Base-by-base conservation (phyloP, 2,888 invertebrate species). In the Imbricaverruca yamaguchii region DNA sequence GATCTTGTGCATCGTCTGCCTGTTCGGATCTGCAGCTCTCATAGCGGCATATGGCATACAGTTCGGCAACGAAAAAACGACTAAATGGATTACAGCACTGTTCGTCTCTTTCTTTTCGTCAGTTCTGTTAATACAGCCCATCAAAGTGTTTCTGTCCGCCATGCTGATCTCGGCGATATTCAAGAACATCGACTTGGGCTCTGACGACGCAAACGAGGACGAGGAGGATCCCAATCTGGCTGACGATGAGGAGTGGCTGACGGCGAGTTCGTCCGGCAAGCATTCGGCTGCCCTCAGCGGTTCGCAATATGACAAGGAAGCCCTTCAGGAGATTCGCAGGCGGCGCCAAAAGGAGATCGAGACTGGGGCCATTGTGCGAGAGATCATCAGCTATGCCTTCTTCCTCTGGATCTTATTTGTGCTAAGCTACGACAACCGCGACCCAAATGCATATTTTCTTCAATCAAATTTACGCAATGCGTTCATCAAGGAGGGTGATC, bases 81-180 rank as follows among this genome's bases (percentile, higher is more conserved):
- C 86, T 81, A 87, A 89, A 84, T 89, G 89, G 89, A 86, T 89
- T 39, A 86, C 88, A 9, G 88, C 89, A 7, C 86, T 89, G 85
- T 81, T 89, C 81, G 84, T 88, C 3, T 87, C 89, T 11, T 88
- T 89, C 85, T 86, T 89, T 82, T 86, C 87, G 53, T 88, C 88
- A 1, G 85, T 89, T 61, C 86, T 89, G 83, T 82, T 89, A 13
- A 88, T 88, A n/a, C 89, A 89, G 82, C 89, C 89, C 21, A 85
- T 89, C 74, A 88, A 89, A 86, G 88, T 88, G 80, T 83, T 85
- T 80, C 74, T 85, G 18, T 81, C 84, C 4, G 85, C 85, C 4
- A 83, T 85, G 80, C 81, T 85, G 55, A 83, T 84, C 61, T 84
- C 84, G 57, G 82, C 84, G n/a, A 82, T 85, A 21, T 85, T 84